Evolutionary conservation across 2,113 vertebrate genomes (phyloP).

Genomic region (Apistogramma diplotaenia): DNA sequence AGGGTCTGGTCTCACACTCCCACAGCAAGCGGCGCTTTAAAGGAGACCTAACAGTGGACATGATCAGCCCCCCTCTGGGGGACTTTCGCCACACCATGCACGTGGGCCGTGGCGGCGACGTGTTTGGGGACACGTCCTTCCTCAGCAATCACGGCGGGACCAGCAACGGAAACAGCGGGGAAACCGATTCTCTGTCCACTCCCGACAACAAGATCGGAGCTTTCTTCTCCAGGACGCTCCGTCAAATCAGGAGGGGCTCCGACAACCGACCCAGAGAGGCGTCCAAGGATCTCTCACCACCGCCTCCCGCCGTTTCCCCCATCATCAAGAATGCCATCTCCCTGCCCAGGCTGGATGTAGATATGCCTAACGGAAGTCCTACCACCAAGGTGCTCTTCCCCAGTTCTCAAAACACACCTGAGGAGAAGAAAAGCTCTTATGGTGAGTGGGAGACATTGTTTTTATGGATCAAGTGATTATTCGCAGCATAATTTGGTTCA

Average conservation of each 20-base stretch:
- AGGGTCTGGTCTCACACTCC: slow-evolving; percentile 87
- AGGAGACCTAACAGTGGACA: slow-evolving; percentile 86
- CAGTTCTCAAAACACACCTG: slow-evolving; percentile 74
- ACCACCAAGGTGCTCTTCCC: slow-evolving; percentile 81
- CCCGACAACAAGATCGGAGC: slow-evolving; percentile 76
- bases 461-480: background rate
- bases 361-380: slow-evolving; percentile 73
- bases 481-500: background rate
- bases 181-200: slow-evolving; percentile 69
- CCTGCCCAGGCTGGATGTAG: slow-evolving; percentile 84
- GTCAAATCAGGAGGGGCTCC: slow-evolving; percentile 83
- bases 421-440: slow-evolving; percentile 80
- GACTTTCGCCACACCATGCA: slow-evolving; percentile 99
- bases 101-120: slow-evolving; percentile 90
- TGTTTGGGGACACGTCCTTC: slow-evolving; percentile 97
- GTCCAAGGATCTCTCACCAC: slow-evolving; percentile 76
- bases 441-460: slow-evolving; percentile 77
- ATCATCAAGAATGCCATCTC: slow-evolving; percentile 98
- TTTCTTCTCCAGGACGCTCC: slow-evolving; percentile 87
- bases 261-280: slow-evolving; percentile 68
- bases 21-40: slow-evolving; percentile 85
- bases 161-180: slow-evolving; percentile 51
- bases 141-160: slow-evolving; percentile 90
- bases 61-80: slow-evolving; percentile 95
- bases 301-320: slow-evolving; percentile 86